Percentiles rank a stretch among this genome's conserved stretches.
These are phyloP conservation scores for Eurois occulta DNA, from an alignment of 2,888 invertebrate genomes.

Conservation along the genomic window DNA sequence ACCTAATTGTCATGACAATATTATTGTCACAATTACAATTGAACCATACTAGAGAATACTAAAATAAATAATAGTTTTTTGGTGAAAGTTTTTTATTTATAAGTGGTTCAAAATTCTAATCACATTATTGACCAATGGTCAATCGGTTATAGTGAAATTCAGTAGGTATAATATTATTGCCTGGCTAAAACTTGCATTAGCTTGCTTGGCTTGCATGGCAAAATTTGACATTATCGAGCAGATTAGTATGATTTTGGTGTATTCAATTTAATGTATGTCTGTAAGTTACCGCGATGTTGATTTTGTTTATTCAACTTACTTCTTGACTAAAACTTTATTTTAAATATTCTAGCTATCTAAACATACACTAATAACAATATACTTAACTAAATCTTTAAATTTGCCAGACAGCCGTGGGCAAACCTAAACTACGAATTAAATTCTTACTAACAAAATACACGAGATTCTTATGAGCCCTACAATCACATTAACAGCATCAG, in stretches of 20 bases:
- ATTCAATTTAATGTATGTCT: not conserved
- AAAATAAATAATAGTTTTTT: no score
- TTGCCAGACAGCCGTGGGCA: not conserved
- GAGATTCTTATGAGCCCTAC: constrained; percentile 16
- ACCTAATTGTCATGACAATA: not conserved
- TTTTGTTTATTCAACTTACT: not conserved
- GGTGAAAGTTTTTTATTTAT: not conserved
- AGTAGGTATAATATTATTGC: not conserved
- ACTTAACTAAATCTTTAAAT: not conserved
- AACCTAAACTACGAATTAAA: not conserved
- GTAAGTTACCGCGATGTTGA: not conserved
- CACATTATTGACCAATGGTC: not conserved
- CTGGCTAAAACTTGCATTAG: not conserved
- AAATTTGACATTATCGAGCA: not conserved
- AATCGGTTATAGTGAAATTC: not conserved
- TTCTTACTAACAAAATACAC: not conserved
- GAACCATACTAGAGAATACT: not conserved
- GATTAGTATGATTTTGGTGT: not conserved
- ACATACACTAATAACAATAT: not conserved
- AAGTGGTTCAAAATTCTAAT: not conserved
- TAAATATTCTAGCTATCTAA: not conserved
- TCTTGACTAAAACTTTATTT: not conserved
- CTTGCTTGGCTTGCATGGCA: not conserved
- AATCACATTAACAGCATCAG: constrained; percentile 5
- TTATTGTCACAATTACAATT: not conserved